Evolutionary conservation across 2,113 vertebrate species (phyloP).

Genomic region (Aspiorhynchus laticeps): DNA sequence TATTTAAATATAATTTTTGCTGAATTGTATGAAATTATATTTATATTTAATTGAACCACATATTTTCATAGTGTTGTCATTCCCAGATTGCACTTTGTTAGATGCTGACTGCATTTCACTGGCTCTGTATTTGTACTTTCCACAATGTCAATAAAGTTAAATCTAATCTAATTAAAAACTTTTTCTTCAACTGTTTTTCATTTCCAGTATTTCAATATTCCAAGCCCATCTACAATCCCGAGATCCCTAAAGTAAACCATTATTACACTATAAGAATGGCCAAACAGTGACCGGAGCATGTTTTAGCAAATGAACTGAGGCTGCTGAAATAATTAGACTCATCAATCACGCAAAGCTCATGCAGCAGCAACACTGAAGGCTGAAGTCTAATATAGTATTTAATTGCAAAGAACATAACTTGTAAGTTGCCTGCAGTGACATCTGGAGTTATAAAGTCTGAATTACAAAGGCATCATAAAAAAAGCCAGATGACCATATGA

Average conservation of each 20-base stretch:
- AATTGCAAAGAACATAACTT: slow-evolving; percentile 23
- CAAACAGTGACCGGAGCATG: slow-evolving; percentile 38
- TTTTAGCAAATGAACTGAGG: slow-evolving; percentile 37
- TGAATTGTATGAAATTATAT: too few species aligned
- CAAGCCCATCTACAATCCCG: neutral
- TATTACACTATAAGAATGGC: slow-evolving; percentile 17
- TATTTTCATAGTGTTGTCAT: neutral
- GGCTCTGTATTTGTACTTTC: neutral
- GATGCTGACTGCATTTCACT: neutral
- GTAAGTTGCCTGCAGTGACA: slow-evolving; percentile 66
- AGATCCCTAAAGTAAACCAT: slow-evolving; percentile 24
- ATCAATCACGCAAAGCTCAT: slow-evolving; percentile 45
- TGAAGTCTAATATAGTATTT: slow-evolving; percentile 17
- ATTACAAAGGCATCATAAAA: slow-evolving; percentile 47
- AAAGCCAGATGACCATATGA: neutral
- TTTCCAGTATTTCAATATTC: slow-evolving; percentile 43
- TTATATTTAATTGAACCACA: neutral
- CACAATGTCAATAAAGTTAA: neutral
- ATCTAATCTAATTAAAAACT: neutral
- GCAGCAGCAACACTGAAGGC: slow-evolving; percentile 11
- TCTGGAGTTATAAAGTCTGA: slow-evolving; percentile 61
- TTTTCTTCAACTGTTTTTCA: neutral
- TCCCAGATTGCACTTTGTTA: neutral
- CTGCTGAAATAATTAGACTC: slow-evolving; percentile 39
- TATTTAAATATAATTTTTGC: neutral